Evolutionary conservation across 2,113 vertebrate species (phyloP).

Genomic region (Eulacestoma nigropectus): DNA sequence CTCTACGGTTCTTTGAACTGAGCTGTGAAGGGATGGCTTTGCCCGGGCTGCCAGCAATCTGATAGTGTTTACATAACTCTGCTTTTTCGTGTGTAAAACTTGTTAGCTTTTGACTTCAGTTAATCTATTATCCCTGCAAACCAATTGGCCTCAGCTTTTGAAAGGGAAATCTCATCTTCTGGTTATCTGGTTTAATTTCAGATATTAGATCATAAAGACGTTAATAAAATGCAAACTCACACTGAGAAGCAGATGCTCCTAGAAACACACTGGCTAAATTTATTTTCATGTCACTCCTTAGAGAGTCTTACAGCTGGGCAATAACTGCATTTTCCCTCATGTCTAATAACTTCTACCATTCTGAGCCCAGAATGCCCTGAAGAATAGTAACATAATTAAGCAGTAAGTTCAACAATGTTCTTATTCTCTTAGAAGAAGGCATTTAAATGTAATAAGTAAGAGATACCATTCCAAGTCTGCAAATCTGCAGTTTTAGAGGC

Average conservation of each 20-base stretch:
- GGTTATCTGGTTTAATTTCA: not conserved
- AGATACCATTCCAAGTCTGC: not conserved
- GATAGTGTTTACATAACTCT: not conserved
- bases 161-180: not conserved
- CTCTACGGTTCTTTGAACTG: not conserved
- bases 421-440: not conserved
- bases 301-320: not conserved
- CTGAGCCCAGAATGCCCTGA: not conserved
- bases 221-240: not conserved
- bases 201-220: not conserved
- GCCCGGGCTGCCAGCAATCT: not conserved
- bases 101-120: not conserved
- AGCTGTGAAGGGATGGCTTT: not conserved
- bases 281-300: not conserved
- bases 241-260: not conserved
- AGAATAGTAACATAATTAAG: not conserved
- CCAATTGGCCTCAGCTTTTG: not conserved
- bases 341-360: not conserved
- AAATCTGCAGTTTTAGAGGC: not conserved
- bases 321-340: not conserved
- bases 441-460: not conserved
- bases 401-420: not conserved
- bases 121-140: not conserved
- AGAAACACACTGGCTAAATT: not conserved
- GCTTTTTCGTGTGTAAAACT: not conserved